Conservation (phyloP, 2,797 vertebrate genomes). For the Centroberyx gerrardi region DNA sequence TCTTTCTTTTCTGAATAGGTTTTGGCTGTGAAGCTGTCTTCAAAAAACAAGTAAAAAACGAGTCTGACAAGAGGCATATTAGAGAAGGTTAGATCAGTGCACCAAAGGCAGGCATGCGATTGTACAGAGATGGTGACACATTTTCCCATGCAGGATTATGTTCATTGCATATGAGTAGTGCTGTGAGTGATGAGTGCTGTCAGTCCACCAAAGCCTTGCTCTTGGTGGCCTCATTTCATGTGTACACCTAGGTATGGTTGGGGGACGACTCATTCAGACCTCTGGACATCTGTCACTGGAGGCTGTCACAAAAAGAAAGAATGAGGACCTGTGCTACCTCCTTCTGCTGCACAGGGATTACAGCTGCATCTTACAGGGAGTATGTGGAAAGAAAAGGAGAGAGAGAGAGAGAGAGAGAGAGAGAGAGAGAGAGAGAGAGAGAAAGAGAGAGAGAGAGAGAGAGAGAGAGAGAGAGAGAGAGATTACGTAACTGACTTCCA, state of each 20-base stretch:
- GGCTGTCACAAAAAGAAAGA: slow-evolving; percentile 2
- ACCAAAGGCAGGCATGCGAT: background rate
- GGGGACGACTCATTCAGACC: background rate
- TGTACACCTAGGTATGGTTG: background rate
- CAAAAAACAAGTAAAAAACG: too few relatives aligned
- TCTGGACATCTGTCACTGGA: background rate
- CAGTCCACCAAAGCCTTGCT: background rate
- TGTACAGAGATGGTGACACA: background rate
- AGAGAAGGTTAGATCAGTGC: background rate
- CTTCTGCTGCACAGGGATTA: slow-evolving; percentile 13
- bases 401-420: background rate
- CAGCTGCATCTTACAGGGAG: slow-evolving; percentile 32
- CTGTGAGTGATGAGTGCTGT: background rate
- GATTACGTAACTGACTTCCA: slow-evolving; percentile 61
- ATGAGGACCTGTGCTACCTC: slow-evolving; percentile 19
- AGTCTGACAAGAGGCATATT: background rate
- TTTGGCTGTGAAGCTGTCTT: background rate
- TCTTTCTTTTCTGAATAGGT: background rate
- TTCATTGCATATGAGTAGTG: background rate
- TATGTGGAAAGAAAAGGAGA: background rate
- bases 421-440: background rate
- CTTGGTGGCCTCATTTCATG: background rate
- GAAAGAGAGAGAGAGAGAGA: background rate
- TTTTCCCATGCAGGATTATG: slow-evolving; percentile 5
- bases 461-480: background rate